Conservation (phyloP, 2,797 vertebrate species). For the Yasuhikotakia modesta region DNA sequence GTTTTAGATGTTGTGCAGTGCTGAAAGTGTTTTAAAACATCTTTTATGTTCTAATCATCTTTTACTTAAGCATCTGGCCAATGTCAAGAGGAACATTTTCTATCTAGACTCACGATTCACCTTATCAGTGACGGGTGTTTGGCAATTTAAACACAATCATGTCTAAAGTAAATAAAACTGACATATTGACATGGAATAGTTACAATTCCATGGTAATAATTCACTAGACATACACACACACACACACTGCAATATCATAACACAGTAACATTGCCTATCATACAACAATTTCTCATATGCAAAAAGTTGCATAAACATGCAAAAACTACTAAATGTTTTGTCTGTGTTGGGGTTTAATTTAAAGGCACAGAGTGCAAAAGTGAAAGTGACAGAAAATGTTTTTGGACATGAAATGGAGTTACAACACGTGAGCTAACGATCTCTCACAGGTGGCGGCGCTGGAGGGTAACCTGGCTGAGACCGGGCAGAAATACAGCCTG, state of each 20-base stretch:
- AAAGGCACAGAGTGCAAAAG: not conserved
- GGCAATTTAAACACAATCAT: constrained; percentile 20
- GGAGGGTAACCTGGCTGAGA: constrained; percentile 78
- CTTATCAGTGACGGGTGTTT: constrained; percentile 14
- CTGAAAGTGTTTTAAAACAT: no score
- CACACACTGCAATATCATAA: no score
- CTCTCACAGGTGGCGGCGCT: constrained; percentile 69
- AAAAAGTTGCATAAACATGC: not conserved
- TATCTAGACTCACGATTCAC: not conserved
- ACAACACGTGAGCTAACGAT: not conserved
- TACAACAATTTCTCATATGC: not conserved
- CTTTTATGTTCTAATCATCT: no score
- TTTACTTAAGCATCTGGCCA: no score
- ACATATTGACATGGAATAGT: constrained; percentile 29
- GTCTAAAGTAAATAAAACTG: not conserved
- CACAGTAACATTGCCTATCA: not conserved
- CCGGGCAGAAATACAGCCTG: constrained; percentile 73
- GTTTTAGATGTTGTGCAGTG: no score
- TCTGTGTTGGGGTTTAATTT: not conserved
- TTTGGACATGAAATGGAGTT: not conserved
- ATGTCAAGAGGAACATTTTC: no score
- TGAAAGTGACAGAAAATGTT: no score
- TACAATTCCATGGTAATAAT: constrained; percentile 6
- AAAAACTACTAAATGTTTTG: not conserved
- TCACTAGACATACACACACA: constrained; percentile 1